Evolutionary conservation across 2,888 invertebrate genomes (phyloP), one percentile per base, ranked within the genome.

Genomic region (Pemphredon lugubris): DNA sequence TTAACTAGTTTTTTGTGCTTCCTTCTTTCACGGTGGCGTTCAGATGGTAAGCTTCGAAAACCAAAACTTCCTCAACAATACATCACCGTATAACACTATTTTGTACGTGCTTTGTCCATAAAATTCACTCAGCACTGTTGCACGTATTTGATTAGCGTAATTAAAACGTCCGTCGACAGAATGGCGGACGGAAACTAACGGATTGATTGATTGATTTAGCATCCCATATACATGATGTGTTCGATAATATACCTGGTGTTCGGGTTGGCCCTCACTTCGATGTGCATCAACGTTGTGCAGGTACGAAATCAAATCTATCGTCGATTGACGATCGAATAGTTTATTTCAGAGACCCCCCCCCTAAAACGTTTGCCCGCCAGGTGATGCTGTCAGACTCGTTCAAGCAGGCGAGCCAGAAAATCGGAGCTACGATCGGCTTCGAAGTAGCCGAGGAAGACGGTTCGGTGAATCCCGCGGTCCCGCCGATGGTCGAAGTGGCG

Each of bases 201-300:
- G 42, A 75, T 67, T 66, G 20, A 76, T 79, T 74, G 51, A 59
- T 80, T 75, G 86, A 90, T 92, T 6, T 90, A 93, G 88, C 95
- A 97, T 90, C 97, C 97, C 0, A 93, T 94, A 89, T 94, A 93
- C 84, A 96, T 98, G 94, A 95, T 98, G 92, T 93, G 95, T 59
- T 96, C 97, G 34, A 97, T 98, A 83, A 92, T 98, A 47, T 98
- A 99, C 87, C 91, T 99, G 60, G 95, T 98, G 18, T 96, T 99
- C 83, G 99, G 99, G 5, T 91, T 99, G 67, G 97, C 98, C 0
- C 91, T 99, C 16, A 98, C 98, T 53, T 97, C 98, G 78, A 98
- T 98, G 98, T 97, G 97, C 90, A 96, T 99, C 83, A 98, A 98
- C 86, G 97, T 98, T 13, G 97, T 98, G 0, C 98, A 98, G 91